Evolutionary conservation across 2,113 vertebrate genomes (phyloP), one percentile per base, ranked within the genome.

Genomic region (Ibidorhyncha struthersii): DNA sequence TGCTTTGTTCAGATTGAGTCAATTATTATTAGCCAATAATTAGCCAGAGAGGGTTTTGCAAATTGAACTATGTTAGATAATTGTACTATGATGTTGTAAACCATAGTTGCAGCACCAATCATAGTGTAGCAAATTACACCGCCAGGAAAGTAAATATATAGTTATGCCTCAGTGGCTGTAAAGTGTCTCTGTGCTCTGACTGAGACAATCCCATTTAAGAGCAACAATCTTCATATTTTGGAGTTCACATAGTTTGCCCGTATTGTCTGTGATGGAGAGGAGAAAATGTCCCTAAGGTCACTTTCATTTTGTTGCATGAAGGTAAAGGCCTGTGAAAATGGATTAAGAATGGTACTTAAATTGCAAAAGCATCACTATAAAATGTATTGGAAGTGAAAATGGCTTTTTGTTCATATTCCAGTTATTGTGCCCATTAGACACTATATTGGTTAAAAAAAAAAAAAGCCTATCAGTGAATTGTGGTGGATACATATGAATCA

Each of bases 291-390:
- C 91, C 84, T 72, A n/a, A 85, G 78, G 96, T 95, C 89, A 72
- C 61, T 87, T 95, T 93, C 29, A 93, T 96, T 82, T 89, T 69
- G 56, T 80, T 93, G 30, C 73, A 90, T 94, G 87, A 94, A 85
- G 53, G 85, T 73, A 89, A 95, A 93, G 92, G 61, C 73, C 40
- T 90, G 63, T 90, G 84, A 93, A 95, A 95, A 82, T 73, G 66
- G 95, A 56, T 95, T 93, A 93, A 87, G 89, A 89, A 82, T 65
- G 43, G 55, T 82, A 79, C 61, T 94, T 85, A 87, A 90, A 85
- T 90, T 89, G 77, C 70, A 88, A 76, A 95, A 63, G 19, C 78
- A 85, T 84, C 65, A 12, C 53, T 80, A 58, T 69, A 56, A 93
- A 89, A 73, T 80, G 56, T 91, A 56, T 69, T 95, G 59, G 49